These are phyloP conservation scores for Apotomis turbidana DNA, from an alignment of 2,888 invertebrate species.

Conservation along the genomic window DNA sequence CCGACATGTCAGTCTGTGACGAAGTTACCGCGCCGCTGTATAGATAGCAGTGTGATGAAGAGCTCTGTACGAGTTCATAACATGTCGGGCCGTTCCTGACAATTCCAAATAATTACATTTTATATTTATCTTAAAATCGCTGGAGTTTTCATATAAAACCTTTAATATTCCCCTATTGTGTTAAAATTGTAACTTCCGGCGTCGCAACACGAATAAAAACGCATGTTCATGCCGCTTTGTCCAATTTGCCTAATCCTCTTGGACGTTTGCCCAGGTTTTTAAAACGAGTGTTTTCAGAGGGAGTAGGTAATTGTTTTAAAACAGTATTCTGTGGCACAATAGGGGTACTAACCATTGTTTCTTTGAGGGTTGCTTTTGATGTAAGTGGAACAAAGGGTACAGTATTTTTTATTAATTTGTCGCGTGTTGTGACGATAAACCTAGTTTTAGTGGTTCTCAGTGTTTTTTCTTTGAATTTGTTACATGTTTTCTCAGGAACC, in stretches of 20 bases:
- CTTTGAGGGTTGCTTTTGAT: constrained; percentile 20
- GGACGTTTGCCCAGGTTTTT: constrained; percentile 35
- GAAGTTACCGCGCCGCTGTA: no score
- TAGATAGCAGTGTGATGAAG: no score
- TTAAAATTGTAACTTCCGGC: constrained; percentile 28
- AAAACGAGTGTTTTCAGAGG: constrained; percentile 31
- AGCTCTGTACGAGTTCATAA: no score
- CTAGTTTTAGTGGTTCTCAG: not conserved
- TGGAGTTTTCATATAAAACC: not conserved
- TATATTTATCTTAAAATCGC: not conserved
- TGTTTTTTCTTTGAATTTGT: no score
- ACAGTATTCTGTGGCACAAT: constrained; percentile 21
- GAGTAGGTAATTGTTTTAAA: constrained; percentile 36
- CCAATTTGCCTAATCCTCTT: constrained; percentile 38
- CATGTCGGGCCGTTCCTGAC: no score
- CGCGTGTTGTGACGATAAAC: not conserved
- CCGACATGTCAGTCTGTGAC: no score
- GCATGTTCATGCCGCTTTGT: constrained; percentile 24
- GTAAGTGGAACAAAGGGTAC: constrained; percentile 10
- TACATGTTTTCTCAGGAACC: no score
- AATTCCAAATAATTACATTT: no score
- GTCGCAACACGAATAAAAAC: constrained; percentile 32
- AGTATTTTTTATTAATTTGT: not conserved
- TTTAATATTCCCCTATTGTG: constrained; percentile 14
- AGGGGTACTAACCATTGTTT: constrained; percentile 15